Evolutionary conservation across 2,113 vertebrate species (phyloP), one percentile per base, ranked within the genome.

Genomic region (Melanostigma gelatinosum): DNA sequence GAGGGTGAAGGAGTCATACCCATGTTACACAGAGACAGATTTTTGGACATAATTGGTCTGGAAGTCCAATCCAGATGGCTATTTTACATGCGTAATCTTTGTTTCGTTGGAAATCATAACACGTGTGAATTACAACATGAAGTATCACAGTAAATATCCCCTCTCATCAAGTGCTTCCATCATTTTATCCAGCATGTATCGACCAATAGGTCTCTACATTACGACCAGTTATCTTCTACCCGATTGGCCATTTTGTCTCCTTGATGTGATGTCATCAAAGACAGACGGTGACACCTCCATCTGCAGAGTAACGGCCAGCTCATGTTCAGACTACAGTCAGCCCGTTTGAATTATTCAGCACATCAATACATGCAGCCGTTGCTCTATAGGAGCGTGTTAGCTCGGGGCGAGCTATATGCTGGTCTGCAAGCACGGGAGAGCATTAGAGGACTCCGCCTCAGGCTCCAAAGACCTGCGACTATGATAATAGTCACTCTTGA

Each of bases 401-500:
- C 83, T 85, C 24, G 66, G 66, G 78, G 83, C 74, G 65, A 75
- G 61, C 46, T 82, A 32, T 73, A 72, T 76, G 54, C 63, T 85
- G 71, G 77, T 62, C 75, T 65, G 83, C 69, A 62, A 72, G 63
- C 79, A 66, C 27, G 38, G 58, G 54, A 63, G 46, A 50, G 67
- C 72, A 86, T 80, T 65, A 75, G 69, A 72, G 68, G 72, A 69
- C 60, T 3, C 40, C 76, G 84, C 88, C 80, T 67, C 75, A 15
- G 87, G 91, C 86, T 80, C 83, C 82, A 24, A 50, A 80, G 84
- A 79, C 77, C 72, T 79, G n/a, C 22, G 65, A 75, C 62, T 85
- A 89, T 90, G 85, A 83, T 83, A 78, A 85, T 67, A 70, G 65
- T 84, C 73, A 5, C n/a, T 83, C 72, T 73, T 68, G 55, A 91